These are phyloP conservation scores for Notothenia rossii DNA, from an alignment of 2,113 vertebrate species.

Conservation along the genomic window DNA sequence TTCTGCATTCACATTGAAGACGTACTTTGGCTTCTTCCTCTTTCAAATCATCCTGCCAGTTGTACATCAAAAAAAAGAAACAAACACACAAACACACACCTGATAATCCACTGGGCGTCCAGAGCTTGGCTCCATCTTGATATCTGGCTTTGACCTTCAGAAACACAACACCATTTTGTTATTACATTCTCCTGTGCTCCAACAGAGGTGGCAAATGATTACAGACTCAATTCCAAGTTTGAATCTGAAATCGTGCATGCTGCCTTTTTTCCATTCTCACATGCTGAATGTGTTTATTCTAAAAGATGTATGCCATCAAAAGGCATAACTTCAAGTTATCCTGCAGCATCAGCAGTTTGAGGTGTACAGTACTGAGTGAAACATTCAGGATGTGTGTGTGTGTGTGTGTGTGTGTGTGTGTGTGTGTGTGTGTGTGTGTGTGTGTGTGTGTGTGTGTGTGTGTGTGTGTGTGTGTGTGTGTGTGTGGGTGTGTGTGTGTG, in stretches of 20 bases:
- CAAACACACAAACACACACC: constrained; percentile 57
- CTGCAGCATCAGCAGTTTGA: not conserved
- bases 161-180: constrained; percentile 1
- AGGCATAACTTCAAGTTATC: not conserved
- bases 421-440: too few relatives aligned
- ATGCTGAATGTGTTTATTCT: not conserved
- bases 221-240: not conserved
- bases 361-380: not conserved
- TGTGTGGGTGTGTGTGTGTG: too few relatives aligned
- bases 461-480: too few relatives aligned
- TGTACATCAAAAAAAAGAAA: not conserved
- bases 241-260: not conserved
- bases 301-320: not conserved
- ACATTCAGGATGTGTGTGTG: not conserved
- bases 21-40: not conserved
- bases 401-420: too few relatives aligned
- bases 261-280: not conserved
- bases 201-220: not conserved
- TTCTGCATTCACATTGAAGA: not conserved
- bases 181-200: not conserved
- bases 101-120: constrained; percentile 97
- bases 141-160: constrained; percentile 95
- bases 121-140: constrained; percentile 95
- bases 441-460: too few relatives aligned
- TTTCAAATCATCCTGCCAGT: not conserved